A percentile compares a stretch with the other conserved stretches of the same genome.
Evolutionary conservation across 2,113 vertebrate genomes (phyloP).

Genomic region (Madoqua kirkii): DNA sequence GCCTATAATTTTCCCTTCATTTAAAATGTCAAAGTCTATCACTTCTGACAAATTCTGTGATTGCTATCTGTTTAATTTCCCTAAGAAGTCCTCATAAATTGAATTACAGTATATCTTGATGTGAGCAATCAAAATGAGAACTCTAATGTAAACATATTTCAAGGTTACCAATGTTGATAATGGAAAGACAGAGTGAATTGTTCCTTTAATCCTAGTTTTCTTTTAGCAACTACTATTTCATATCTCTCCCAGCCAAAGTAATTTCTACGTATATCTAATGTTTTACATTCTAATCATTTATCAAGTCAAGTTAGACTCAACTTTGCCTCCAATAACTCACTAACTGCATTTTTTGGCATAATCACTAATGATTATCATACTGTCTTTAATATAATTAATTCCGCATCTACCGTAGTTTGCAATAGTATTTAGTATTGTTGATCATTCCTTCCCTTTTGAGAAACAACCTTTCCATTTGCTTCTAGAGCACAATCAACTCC

Average conservation of each 20-base stretch:
- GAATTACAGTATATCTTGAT: background rate
- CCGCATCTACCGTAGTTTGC: background rate
- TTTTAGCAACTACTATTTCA: background rate
- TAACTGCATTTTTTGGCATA: background rate
- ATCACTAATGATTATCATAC: background rate
- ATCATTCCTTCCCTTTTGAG: background rate
- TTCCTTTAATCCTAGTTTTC: background rate
- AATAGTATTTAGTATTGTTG: background rate
- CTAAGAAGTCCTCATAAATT: background rate
- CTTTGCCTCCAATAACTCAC: background rate
- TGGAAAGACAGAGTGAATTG: background rate
- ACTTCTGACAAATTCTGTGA: background rate
- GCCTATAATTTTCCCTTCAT: background rate
- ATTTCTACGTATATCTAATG: background rate
- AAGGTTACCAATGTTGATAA: background rate
- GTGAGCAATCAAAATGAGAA: background rate
- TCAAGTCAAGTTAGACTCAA: background rate
- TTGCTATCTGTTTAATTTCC: background rate
- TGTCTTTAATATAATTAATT: background rate
- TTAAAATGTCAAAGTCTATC: background rate
- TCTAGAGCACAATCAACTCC: accelerated
- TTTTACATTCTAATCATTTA: background rate
- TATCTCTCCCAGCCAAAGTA: background rate
- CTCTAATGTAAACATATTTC: background rate
- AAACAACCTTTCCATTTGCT: background rate